Evolutionary conservation across 2,113 vertebrate genomes (phyloP).

Genomic region (Miniopterus natalensis): DNA sequence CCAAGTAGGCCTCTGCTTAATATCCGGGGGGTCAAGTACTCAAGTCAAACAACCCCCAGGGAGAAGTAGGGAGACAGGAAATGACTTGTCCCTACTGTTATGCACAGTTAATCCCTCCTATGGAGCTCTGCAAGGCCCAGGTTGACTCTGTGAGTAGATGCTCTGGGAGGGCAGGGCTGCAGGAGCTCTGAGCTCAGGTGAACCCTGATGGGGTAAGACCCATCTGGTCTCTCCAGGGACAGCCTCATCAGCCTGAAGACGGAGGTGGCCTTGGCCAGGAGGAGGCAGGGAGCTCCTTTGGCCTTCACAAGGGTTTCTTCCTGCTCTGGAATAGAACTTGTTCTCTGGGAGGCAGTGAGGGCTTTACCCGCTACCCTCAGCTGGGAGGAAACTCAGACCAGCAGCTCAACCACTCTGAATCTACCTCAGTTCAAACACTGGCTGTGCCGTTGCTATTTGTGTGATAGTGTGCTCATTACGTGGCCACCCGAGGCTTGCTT

Average conservation of each 20-base stretch:
- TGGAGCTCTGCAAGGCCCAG: neutral
- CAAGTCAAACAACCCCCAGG: neutral
- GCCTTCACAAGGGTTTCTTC: neutral
- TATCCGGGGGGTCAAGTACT: neutral
- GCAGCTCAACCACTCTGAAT: neutral
- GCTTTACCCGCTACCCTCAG: neutral
- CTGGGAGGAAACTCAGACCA: neutral
- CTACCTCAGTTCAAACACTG: neutral
- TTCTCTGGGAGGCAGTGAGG: neutral
- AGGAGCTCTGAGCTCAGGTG: neutral
- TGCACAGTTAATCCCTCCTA: neutral
- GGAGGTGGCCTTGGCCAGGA: neutral
- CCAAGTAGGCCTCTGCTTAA: neutral
- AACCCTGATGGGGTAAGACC: neutral
- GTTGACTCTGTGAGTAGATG: neutral
- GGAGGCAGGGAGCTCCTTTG: neutral
- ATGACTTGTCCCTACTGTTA: neutral
- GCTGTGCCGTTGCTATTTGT: neutral
- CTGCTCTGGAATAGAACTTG: neutral
- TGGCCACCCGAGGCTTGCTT: neutral
- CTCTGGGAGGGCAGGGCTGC: neutral
- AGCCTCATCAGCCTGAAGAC: neutral
- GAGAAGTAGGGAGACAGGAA: neutral
- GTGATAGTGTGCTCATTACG: rapidly evolving
- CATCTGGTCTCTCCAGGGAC: neutral